Percentiles rank a stretch among this genome's conserved stretches.
phyloP scores from a whole-genome alignment of 2,113 vertebrate species.

The Thymallus thymallus region DNA sequence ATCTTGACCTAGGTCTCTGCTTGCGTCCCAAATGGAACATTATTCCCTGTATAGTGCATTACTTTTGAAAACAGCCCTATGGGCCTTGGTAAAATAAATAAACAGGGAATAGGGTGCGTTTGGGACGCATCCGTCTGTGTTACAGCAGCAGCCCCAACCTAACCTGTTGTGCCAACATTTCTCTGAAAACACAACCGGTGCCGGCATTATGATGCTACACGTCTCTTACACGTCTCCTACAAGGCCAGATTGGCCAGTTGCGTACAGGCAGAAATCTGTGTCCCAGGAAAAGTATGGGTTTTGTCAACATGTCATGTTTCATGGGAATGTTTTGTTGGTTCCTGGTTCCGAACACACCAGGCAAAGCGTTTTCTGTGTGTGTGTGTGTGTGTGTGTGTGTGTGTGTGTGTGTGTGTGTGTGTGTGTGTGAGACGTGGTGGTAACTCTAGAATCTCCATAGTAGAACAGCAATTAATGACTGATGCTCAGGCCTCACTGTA shows the following conservation, averaged over 20 bases:
- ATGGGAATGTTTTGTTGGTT: background rate
- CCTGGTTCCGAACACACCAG: background rate
- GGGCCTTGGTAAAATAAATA: too few species aligned
- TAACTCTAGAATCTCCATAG: slow-evolving; percentile 37
- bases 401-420: background rate
- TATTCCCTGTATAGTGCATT: too few species aligned
- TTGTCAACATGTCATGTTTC: background rate
- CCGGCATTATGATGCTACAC: background rate
- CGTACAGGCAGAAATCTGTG: too few species aligned
- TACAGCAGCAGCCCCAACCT: slow-evolving; percentile 42
- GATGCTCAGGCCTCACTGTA: slow-evolving; percentile 58
- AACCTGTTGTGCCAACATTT: slow-evolving; percentile 6
- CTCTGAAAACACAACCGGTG: slow-evolving; percentile 30
- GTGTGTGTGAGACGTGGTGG: slow-evolving; percentile 34
- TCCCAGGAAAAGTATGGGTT: background rate
- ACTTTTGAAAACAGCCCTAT: too few species aligned
- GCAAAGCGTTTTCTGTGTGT: slow-evolving; percentile 13
- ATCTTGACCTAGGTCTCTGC: background rate
- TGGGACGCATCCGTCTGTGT: slow-evolving; percentile 39
- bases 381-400: background rate
- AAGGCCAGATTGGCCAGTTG: background rate
- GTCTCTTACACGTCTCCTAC: background rate
- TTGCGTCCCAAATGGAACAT: too few species aligned
- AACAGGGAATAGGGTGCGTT: too few species aligned
- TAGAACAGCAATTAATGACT: slow-evolving; percentile 47